Evolutionary conservation across 2,797 vertebrate species (phyloP).

Genomic region (Labeo calbasu): DNA sequence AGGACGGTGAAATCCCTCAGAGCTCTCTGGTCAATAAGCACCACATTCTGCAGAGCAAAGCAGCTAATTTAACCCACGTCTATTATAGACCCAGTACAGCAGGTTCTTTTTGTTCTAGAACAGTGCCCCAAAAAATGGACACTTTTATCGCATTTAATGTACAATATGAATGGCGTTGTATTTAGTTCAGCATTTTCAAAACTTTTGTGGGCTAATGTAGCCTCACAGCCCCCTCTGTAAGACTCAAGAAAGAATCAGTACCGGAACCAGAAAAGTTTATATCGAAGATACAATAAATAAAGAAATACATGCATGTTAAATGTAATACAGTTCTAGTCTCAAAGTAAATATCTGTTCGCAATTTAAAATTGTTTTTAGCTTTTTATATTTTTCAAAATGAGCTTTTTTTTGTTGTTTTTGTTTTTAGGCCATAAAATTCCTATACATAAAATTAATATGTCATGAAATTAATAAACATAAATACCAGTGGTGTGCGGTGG

Average conservation of each 20-base stretch:
- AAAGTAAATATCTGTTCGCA: no score
- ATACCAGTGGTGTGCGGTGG: no score
- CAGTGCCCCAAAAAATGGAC: slow-evolving; percentile 15
- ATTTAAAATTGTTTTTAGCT: no score
- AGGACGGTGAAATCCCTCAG: slow-evolving; percentile 18
- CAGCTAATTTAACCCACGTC: slow-evolving; percentile 37
- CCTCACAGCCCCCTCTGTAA: neutral
- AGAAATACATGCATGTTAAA: neutral
- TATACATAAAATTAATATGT: no score
- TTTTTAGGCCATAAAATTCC: no score
- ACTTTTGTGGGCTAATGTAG: neutral
- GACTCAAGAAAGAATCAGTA: neutral
- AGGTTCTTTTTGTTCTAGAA: slow-evolving; percentile 31
- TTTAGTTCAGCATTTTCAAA: neutral
- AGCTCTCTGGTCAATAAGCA: slow-evolving; percentile 40
- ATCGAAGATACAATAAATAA: neutral
- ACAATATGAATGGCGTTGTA: neutral
- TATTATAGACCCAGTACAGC: slow-evolving; percentile 14
- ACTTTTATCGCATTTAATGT: neutral
- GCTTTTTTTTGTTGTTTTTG: no score
- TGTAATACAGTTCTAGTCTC: no score
- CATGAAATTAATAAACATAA: no score
- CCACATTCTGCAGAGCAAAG: slow-evolving; percentile 14
- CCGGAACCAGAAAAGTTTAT: neutral
- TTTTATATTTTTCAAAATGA: no score